A percentile compares a stretch with the other conserved stretches of the same genome.
Evolutionary conservation across 1,140 invertebrate genomes (phyloP).

Genomic region (Apis cerana): DNA sequence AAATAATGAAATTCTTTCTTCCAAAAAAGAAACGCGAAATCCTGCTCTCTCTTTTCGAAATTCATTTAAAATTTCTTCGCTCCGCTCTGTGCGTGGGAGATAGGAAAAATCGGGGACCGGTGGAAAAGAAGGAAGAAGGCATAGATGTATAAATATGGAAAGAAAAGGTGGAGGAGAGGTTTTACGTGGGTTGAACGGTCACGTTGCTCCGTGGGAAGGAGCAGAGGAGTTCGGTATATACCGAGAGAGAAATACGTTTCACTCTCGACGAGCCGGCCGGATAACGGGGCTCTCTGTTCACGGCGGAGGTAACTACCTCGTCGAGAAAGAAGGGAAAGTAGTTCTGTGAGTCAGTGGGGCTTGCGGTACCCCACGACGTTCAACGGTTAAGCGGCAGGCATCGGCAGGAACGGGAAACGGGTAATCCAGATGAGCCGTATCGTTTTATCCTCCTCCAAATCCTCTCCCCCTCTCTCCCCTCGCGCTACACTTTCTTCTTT

Average conservation of each 20-base stretch:
- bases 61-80: too few species aligned
- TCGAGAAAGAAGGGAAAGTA: constrained; percentile 78
- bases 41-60: too few species aligned
- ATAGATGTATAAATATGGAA: not conserved
- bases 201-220: constrained; percentile 58
- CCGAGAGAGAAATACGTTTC: constrained; percentile 66
- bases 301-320: constrained; percentile 45
- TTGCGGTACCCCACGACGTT: constrained; percentile 69
- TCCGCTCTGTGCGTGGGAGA: too few species aligned
- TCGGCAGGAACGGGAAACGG: constrained; percentile 38
- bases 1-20: too few species aligned
- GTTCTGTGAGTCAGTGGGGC: constrained; percentile 80
- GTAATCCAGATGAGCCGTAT: constrained; percentile 51
- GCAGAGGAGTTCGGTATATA: constrained; percentile 44
- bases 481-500: not conserved
- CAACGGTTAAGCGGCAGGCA: constrained; percentile 61
- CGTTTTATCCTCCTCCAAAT: constrained; percentile 23
- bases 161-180: not conserved
- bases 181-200: constrained; percentile 27
- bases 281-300: constrained; percentile 75
- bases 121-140: not conserved
- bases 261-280: constrained; percentile 76
- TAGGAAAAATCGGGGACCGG: not conserved
- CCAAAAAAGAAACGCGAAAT: too few species aligned
- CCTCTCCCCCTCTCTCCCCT: not conserved